Percentiles rank a stretch among this genome's conserved stretches.
Evolutionary conservation across 2,113 vertebrate genomes (phyloP).

Genomic region (Tachysurus vachellii): DNA sequence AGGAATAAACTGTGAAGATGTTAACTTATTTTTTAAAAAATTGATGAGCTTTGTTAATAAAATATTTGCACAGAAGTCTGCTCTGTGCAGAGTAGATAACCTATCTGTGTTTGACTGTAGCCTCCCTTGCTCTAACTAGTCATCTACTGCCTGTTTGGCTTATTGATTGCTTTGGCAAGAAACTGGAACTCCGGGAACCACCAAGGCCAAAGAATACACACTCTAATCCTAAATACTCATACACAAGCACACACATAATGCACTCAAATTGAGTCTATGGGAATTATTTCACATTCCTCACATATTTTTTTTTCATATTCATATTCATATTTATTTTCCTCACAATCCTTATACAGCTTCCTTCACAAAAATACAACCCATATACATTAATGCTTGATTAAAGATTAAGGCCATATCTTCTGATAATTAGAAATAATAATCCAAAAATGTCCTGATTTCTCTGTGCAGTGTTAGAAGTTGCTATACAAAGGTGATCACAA

Average conservation of each 20-base stretch:
- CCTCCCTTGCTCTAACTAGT: constrained; percentile 87
- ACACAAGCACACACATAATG: background rate
- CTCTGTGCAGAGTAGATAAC: constrained; percentile 99
- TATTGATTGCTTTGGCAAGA: constrained; percentile 99
- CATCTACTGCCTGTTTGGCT: constrained; percentile 99
- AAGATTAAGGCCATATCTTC: background rate
- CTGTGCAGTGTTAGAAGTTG: no score
- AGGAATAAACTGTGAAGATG: background rate
- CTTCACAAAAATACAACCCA: background rate
- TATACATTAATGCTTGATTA: background rate
- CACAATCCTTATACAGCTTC: background rate
- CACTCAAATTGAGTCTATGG: background rate
- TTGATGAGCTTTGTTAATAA: constrained; percentile 87
- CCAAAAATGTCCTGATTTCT: background rate
- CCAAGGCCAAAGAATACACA: constrained; percentile 93
- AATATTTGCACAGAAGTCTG: constrained; percentile 99
- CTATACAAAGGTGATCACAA: no score
- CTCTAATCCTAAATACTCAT: constrained; percentile 52
- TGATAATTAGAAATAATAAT: background rate
- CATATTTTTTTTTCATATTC: no score
- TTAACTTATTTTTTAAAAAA: background rate
- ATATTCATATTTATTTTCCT: background rate
- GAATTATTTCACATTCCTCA: background rate
- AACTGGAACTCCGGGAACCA: constrained; percentile 97
- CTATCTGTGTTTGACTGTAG: constrained; percentile 99